Base-by-base conservation (phyloP, 2,797 vertebrate genomes). In the Xerus rutilus region DNA sequence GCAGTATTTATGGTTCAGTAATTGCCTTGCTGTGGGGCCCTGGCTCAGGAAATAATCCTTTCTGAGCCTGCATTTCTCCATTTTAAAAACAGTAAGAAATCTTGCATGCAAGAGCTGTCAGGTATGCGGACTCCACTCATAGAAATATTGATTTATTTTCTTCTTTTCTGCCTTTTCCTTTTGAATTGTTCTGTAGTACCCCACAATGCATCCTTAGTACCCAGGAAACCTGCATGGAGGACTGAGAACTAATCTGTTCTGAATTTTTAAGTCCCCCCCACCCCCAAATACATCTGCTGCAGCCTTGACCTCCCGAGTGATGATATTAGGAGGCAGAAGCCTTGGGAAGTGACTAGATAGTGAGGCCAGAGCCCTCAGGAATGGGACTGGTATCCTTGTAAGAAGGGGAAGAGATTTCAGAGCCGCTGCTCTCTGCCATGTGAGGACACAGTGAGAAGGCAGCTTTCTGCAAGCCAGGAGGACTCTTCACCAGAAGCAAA, bases 1-100 rank as follows among this genome's bases (percentile, higher is more conserved):
- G 67, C 59, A 89, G 86, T 95, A 96, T 97, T 97, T 96, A 93
- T 74, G 94, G 88, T 76, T 96, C 94, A 92, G 89, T 78, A 78
- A 91, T 89, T 95, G 94, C 84, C 95, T 95, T 47, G 43, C 79
- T 86, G 82, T 72, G 91, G 77, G 84, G 77, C 49, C 64, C 73
- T 76, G 94, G 92, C 91, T 89, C 83, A 39, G 67, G 65, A 54
- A 78, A 35, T 17, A 52, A 84, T 90, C 82, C 90, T 87, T 35
- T 74, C 7, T 47, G 59, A 89, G 72, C 23, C 79, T 62, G 43
- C 64, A 14, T 88, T n/a, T 87, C 89, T 94, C 70, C 72, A 15
- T 84, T 69, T 92, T 62, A 79, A 93, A 96, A 96, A 91, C 57
- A 67, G 49, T 21, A 73, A 76, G n/a, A 39, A 47, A 54, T 49